Base-by-base conservation (phyloP, 2,113 vertebrate genomes). In the Leiothrix lutea region DNA sequence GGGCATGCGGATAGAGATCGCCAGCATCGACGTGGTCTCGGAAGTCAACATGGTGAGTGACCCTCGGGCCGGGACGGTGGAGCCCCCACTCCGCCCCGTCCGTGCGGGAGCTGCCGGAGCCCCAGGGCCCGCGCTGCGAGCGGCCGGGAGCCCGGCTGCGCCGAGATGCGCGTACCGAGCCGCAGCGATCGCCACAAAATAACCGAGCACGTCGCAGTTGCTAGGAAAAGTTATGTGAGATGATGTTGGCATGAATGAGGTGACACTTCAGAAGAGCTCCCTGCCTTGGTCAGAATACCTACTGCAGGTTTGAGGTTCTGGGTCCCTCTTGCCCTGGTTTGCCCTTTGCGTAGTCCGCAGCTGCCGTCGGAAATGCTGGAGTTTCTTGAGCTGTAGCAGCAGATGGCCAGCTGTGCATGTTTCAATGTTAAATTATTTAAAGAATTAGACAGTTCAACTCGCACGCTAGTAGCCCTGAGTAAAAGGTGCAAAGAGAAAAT, bases 11-110 rank as follows among this genome's bases (percentile, higher is more conserved):
- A 99, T 99, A 94, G 98, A 99, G 89, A 98, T 99, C 81, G 98
- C 99, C 96, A 99, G 99, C 88, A 99, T 99, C 71, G 99, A 99
- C 93, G 99, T 99, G 98, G 99, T 99, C 86, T 99, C 99, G 20
- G 99, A 99, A 98, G 99, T 99, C 96, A 99, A 99, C 97, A 99
- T 99, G 99, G 99, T 99, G 97, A 99, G 99, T 99, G 96, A 73
- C 60, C 44, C 51, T 80, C 65, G 40, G 47, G 29, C 62, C 70
- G 20, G 51, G 50, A 8, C 57, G 82, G 47, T 23, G 35, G 19
- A 48, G 25, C 25, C 44, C 53, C 29, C 29, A 5, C 7, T 9
- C 75, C 69, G 91, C 8, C 72, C 98, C 96, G 96, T 74, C 53
- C 92, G 35, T 21, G 36, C 36, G 2, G 33, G 7, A 22, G 12